Conservation (phyloP, 1,140 invertebrate genomes). For the Leptonema lineaticorne region DNA sequence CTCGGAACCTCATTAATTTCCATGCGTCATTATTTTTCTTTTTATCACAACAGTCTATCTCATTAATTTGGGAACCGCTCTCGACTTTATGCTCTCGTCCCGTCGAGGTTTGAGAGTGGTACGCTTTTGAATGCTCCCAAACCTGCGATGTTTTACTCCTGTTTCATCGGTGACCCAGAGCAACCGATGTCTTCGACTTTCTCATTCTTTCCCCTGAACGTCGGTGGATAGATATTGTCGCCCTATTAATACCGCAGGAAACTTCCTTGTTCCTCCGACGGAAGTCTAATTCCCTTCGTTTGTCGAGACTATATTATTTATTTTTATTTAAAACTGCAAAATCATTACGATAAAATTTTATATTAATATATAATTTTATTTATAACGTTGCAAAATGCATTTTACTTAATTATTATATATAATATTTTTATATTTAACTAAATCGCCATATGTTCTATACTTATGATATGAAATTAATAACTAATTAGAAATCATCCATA, state of each 20-base stretch:
- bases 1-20: slow-evolving; percentile 42
- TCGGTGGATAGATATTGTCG: slow-evolving; percentile 21
- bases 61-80: slow-evolving; percentile 41
- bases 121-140: slow-evolving; percentile 30
- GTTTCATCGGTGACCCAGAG: not conserved
- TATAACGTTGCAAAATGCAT: no score
- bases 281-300: not conserved
- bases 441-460: no score
- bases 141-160: slow-evolving; percentile 25
- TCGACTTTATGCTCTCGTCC: slow-evolving; percentile 34
- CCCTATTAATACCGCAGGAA: slow-evolving; percentile 14
- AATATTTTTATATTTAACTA: no score
- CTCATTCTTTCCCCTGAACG: slow-evolving; percentile 12
- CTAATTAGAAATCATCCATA: no score
- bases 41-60: slow-evolving; percentile 43
- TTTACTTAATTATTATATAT: no score
- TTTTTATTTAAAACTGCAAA: no score
- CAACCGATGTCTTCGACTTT: no score
- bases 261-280: slow-evolving; percentile 5
- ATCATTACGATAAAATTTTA: no score
- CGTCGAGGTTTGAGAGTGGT: not conserved
- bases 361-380: no score
- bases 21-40: slow-evolving; percentile 43
- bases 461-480: no score
- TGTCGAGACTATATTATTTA: no score